Conservation (phyloP, 2,113 vertebrate genomes). For the Oreamnos americanus region DNA sequence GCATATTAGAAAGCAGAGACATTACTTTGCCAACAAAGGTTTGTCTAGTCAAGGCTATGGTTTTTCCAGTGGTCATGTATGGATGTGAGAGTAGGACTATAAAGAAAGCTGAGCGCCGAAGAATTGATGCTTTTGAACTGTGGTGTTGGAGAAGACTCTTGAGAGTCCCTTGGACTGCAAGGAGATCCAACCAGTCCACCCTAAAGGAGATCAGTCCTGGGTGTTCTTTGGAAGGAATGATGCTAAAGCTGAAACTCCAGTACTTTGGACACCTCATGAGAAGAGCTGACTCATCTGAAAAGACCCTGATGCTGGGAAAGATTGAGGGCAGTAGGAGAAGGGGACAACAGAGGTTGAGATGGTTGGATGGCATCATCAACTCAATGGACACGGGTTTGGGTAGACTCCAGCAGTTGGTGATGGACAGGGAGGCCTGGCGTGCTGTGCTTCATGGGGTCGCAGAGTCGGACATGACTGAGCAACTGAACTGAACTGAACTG, state of each 20-base stretch:
- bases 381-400: not conserved
- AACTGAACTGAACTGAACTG: not conserved
- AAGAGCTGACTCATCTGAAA: not conserved
- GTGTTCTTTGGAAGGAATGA: not conserved
- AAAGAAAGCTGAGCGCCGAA: not conserved
- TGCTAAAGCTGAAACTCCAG: not conserved
- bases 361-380: not conserved
- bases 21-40: not conserved
- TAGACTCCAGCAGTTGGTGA: not conserved
- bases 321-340: not conserved
- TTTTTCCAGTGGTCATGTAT: not conserved
- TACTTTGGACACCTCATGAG: accelerated
- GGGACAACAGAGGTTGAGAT: not conserved
- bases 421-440: not conserved
- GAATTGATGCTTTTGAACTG: not conserved
- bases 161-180: not conserved
- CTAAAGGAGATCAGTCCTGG: not conserved
- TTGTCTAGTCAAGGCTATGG: not conserved
- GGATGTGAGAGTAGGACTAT: not conserved
- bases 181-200: not conserved
- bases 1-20: not conserved
- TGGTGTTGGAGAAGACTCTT: not conserved
- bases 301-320: not conserved
- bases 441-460: not conserved
- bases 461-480: not conserved